phyloP scores from a whole-genome alignment of 2,888 invertebrate species.

The Marasmarcha lunaedactyla region DNA sequence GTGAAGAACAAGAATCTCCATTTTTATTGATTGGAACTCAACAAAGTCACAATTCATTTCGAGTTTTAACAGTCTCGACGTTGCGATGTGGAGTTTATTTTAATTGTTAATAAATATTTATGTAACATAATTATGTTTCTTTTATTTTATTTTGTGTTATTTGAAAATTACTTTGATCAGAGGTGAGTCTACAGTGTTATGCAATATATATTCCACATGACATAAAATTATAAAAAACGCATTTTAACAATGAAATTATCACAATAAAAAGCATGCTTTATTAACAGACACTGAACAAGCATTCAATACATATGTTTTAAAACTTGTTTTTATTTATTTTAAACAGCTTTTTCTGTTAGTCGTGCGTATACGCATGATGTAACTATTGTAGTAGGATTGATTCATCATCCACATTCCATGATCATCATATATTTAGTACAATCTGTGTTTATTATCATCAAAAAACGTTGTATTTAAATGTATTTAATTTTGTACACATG shows the following conservation, averaged over 20 bases:
- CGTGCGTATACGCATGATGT: slow-evolving; percentile 37
- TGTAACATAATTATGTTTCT: slow-evolving; percentile 50
- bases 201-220: slow-evolving; percentile 54
- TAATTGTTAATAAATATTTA: slow-evolving; percentile 67
- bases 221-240: neutral
- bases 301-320: slow-evolving; percentile 8
- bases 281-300: slow-evolving; percentile 9
- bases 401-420: too few relatives aligned
- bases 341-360: slow-evolving; percentile 52
- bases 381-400: neutral
- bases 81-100: slow-evolving; percentile 44
- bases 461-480: too few relatives aligned
- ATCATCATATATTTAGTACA: too few relatives aligned
- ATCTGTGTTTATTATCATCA: too few relatives aligned
- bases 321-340: slow-evolving; percentile 10
- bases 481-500: too few relatives aligned
- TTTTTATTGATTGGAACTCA: slow-evolving; percentile 28
- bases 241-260: slow-evolving; percentile 4
- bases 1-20: slow-evolving; percentile 42
- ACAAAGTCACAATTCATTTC: slow-evolving; percentile 38
- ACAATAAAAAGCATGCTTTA: slow-evolving; percentile 6
- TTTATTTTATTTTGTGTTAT: slow-evolving; percentile 36
- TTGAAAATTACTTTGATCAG: slow-evolving; percentile 11
- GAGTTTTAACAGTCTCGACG: slow-evolving; percentile 35
- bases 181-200: slow-evolving; percentile 61